A percentile compares a stretch with the other conserved stretches of the same genome.
These are phyloP conservation scores for Drosophila sordidapex DNA, from an alignment of 2,888 invertebrate species.

Conservation along the genomic window DNA sequence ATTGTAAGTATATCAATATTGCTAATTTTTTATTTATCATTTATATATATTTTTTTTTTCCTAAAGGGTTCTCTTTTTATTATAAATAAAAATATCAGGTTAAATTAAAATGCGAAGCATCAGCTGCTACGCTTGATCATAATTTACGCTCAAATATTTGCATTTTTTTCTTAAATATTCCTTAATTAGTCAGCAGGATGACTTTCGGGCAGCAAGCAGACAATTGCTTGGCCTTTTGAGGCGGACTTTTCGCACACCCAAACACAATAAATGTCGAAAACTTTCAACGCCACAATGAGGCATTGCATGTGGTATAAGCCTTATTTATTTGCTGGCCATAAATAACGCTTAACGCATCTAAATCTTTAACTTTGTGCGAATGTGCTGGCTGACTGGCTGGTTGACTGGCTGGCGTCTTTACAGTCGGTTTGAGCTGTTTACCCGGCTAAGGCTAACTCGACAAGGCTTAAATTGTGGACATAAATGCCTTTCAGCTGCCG, in stretches of 20 bases:
- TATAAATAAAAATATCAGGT: not conserved
- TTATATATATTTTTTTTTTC: not conserved
- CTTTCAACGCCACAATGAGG: slow-evolving; percentile 79
- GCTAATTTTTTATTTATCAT: not conserved
- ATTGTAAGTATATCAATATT: not conserved
- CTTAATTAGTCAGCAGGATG: slow-evolving; percentile 52
- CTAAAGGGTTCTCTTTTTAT: not conserved
- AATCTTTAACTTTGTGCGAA: slow-evolving; percentile 77
- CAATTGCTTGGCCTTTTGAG: slow-evolving; percentile 13
- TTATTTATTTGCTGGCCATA: slow-evolving; percentile 79
- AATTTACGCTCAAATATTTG: slow-evolving; percentile 6
- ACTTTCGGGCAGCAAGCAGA: slow-evolving; percentile 1
- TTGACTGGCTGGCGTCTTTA: slow-evolving; percentile 11
- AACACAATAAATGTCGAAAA: slow-evolving; percentile 75
- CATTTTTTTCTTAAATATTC: slow-evolving; percentile 16
- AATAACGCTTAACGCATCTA: slow-evolving; percentile 80
- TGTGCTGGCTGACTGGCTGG: slow-evolving; percentile 58
- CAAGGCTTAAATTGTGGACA: slow-evolving; percentile 70
- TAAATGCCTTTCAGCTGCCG: slow-evolving; percentile 35
- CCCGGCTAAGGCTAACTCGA: slow-evolving; percentile 71
- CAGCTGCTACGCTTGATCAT: not conserved
- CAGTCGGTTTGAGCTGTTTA: slow-evolving; percentile 65
- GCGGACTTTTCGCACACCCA: slow-evolving; percentile 32
- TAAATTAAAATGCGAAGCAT: not conserved
- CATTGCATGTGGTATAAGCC: slow-evolving; percentile 80